Conservation (phyloP, 2,113 vertebrate species). For the Dicaeum eximium region DNA sequence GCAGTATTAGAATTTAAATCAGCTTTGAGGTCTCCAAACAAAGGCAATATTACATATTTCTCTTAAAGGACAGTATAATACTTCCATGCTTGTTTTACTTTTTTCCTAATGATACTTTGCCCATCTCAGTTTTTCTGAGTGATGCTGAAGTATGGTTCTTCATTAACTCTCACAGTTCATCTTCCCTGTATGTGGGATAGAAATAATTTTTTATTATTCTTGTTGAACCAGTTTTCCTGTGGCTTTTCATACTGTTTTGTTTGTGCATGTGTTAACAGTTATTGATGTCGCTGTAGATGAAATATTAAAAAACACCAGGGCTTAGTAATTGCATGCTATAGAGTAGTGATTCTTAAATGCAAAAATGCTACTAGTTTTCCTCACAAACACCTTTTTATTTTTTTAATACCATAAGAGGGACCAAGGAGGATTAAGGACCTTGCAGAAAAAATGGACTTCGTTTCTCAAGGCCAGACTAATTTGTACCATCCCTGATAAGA, state of each 20-base stretch:
- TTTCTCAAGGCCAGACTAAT: conserved; percentile 95
- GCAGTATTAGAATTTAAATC: neutral
- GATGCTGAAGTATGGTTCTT: neutral
- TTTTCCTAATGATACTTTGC: neutral
- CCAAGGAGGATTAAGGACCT: conserved; percentile 87
- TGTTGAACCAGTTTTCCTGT: neutral
- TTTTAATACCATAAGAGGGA: conserved; percentile 79
- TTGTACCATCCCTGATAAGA: conserved; percentile 89
- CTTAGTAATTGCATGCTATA: neutral
- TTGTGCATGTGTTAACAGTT: neutral
- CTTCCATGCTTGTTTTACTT: neutral
- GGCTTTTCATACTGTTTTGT: neutral
- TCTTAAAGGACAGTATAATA: neutral
- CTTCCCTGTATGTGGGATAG: neutral
- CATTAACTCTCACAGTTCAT: neutral
- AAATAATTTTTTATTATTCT: neutral
- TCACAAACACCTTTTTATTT: neutral
- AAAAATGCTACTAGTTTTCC: neutral
- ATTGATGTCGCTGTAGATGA: neutral
- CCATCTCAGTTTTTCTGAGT: neutral
- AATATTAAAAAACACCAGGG: neutral
- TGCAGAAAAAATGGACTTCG: conserved; percentile 98
- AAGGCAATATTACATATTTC: neutral
- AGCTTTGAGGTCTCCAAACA: neutral
- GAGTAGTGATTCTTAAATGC: neutral